Evolutionary conservation across 2,797 vertebrate genomes (phyloP).

Genomic region (Lepilemur ruficaudatus): DNA sequence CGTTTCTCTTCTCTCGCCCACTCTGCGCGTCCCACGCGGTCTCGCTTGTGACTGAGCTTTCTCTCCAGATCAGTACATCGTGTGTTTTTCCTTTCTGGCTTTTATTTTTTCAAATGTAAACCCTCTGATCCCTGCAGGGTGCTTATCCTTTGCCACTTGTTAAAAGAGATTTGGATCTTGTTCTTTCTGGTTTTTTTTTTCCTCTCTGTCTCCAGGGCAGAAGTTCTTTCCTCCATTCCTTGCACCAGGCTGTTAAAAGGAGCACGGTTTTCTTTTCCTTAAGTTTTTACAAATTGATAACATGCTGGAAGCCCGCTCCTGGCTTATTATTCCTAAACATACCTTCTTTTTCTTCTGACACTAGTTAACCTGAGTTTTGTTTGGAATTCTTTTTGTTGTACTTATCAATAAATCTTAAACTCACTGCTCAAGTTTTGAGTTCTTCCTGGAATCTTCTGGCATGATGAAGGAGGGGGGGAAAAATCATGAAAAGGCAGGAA

Average conservation of each 20-base stretch:
- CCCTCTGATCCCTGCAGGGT: not conserved
- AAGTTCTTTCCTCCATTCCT: not conserved
- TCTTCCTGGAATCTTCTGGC: not conserved
- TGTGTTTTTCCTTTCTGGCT: conserved; percentile 24
- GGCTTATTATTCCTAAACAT: not conserved
- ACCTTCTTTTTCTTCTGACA: not conserved
- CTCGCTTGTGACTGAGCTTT: not conserved
- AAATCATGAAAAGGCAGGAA: not conserved
- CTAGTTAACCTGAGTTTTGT: not conserved
- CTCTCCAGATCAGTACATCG: not conserved
- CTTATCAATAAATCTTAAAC: not conserved
- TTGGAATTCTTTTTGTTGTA: not conserved
- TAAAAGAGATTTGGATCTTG: conserved; percentile 4
- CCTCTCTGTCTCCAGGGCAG: not conserved
- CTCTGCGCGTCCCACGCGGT: not conserved
- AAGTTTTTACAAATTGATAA: not conserved
- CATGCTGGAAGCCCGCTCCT: not conserved
- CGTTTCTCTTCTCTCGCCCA: not conserved
- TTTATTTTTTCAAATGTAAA: not conserved
- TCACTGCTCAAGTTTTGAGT: not conserved
- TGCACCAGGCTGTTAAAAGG: not conserved
- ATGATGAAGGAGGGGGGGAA: not conserved
- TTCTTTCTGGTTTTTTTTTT: not conserved
- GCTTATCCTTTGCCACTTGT: not conserved
- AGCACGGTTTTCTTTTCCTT: not conserved